phyloP scores from a whole-genome alignment of 2,113 vertebrate species.

The Corythaixoides concolor region DNA sequence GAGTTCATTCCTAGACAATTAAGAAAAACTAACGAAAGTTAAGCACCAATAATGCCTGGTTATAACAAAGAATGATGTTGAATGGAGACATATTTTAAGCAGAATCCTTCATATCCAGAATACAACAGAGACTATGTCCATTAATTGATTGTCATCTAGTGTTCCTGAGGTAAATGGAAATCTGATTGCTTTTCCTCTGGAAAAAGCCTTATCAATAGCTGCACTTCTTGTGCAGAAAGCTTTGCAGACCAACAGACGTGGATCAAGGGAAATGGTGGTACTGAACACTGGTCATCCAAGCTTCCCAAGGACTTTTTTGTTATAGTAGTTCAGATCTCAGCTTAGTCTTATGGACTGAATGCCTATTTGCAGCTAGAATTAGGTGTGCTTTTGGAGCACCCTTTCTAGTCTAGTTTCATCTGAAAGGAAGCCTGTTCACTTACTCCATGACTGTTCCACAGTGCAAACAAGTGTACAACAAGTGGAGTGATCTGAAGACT shows the following conservation, averaged over 20 bases:
- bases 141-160: neutral
- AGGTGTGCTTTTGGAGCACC: neutral
- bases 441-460: neutral
- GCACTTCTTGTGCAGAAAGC: neutral
- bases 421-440: neutral
- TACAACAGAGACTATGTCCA: neutral
- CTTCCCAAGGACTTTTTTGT: neutral
- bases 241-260: neutral
- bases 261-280: neutral
- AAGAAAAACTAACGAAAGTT: neutral
- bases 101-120: neutral
- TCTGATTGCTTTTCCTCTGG: neutral
- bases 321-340: neutral
- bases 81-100: neutral
- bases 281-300: neutral
- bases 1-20: neutral
- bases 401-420: neutral
- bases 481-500: neutral
- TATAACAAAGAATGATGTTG: neutral
- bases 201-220: neutral
- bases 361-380: neutral
- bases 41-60: neutral
- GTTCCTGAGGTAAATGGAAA: neutral
- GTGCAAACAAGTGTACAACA: neutral
- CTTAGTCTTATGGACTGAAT: neutral